A percentile compares a stretch with the other conserved stretches of the same genome.
Evolutionary conservation across 2,113 vertebrate genomes (phyloP).

Genomic region (Amphiprion percula): DNA sequence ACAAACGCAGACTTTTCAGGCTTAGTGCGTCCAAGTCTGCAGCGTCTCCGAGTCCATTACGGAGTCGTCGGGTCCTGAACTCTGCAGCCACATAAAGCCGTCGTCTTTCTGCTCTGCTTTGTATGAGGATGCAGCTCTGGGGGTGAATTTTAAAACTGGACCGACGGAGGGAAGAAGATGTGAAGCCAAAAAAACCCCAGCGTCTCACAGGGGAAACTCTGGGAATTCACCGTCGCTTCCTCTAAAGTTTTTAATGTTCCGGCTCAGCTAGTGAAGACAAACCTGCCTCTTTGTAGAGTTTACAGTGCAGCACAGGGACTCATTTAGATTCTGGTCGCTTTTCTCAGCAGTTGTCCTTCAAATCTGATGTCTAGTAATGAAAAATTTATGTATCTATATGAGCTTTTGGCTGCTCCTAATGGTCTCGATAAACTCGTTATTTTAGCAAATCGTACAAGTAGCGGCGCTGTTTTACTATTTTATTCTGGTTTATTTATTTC

Average conservation of each 20-base stretch:
- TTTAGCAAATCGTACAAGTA: too few relatives aligned
- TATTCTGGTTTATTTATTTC: too few relatives aligned
- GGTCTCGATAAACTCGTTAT: too few relatives aligned
- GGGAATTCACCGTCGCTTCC: constrained; percentile 16
- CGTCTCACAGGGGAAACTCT: constrained; percentile 19
- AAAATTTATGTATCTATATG: too few relatives aligned
- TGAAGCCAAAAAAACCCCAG: constrained; percentile 37
- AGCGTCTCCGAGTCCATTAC: constrained; percentile 66
- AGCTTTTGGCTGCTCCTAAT: too few relatives aligned
- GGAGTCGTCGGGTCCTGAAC: constrained; percentile 45
- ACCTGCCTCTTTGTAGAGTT: constrained; percentile 28
- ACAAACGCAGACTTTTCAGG: constrained; percentile 70
- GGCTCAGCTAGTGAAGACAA: constrained; percentile 17
- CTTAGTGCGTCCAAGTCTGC: constrained; percentile 50
- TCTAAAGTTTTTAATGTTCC: constrained; percentile 37
- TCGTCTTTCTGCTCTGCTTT: constrained; percentile 38
- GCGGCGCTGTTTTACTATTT: too few relatives aligned
- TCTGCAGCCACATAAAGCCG: constrained; percentile 49
- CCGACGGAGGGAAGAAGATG: constrained; percentile 29
- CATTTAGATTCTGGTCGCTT: background rate
- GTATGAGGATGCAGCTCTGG: constrained; percentile 42
- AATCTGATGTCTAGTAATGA: too few relatives aligned
- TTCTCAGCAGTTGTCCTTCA: too few relatives aligned
- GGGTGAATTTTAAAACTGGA: constrained; percentile 54
- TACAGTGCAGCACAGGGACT: constrained; percentile 24